Evolutionary conservation across 2,113 vertebrate genomes (phyloP), one percentile per base, ranked within the genome.

Genomic region (Halcyon senegalensis): DNA sequence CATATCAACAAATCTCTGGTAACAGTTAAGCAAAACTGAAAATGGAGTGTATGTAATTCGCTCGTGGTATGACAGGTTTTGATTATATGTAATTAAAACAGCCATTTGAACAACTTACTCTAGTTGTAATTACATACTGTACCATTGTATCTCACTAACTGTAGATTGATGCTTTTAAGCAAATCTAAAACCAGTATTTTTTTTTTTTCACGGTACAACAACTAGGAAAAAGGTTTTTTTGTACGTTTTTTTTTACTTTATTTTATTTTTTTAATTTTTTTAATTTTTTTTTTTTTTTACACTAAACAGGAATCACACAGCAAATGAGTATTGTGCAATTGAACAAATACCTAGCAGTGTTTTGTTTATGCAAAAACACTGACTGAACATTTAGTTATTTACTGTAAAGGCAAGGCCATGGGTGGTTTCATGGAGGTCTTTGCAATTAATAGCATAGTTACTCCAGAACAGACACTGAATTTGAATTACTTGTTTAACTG

Each of bases 371-470:
- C 96, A 96, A 97, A 98, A 98, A 95, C 96, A 98, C 89, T 77
- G 96, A 94, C 89, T 89, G 86, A 97, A 98, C 96, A 92, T 93
- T 97, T 97, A 98, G 88, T 97, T 98, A 97, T 97, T 97, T 97
- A 98, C 96, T 98, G 98, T 97, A 98, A 98, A 98, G 97, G 98
- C 98, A 98, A 98, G 98, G 98, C 98, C 98, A 98, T 98, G 98
- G 98, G 98, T 98, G 98, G 98, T 98, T 98, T 98, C 96, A 98
- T 98, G 98, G 98, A 98, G 98, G 98, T 98, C 97, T 98, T 96
- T 97, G 98, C 97, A 98, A 97, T 98, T 98, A 96, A 97, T 97
- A 98, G 98, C 97, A 98, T 97, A 98, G 97, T 98, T 97, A 98
- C 96, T 98, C 97, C 97, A 98, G 97, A 98, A 97, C 94, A 98